Evolutionary conservation across 2,888 invertebrate genomes (phyloP), one percentile per base, ranked within the genome.

Genomic region (Epirrita christyi): DNA sequence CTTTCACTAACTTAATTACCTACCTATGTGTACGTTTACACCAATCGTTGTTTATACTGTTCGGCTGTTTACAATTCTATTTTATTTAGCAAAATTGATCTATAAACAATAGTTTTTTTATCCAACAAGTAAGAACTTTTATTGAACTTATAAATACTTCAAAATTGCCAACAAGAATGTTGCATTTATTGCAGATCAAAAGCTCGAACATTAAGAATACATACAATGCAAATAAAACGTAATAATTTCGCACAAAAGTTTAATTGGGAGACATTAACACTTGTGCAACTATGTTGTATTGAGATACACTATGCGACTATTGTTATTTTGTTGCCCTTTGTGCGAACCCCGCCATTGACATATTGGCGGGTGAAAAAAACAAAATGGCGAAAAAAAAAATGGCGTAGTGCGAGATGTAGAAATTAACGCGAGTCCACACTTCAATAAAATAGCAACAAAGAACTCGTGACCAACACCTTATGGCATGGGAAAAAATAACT

Each of bases 391-490:
- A 50, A 57, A 45, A 50, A 57, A 54, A 43, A 58, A 53, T 57
- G 42, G 51, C 51, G 55, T 11, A 48, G 37, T 14, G 34, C 51
- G 54, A 58, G 63, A 62, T 60, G 65, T 67, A 64, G 65, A 67
- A 73, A 78, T 80, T 76, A 79, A 71, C 73, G 63, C 67, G 68
- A 75, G 75, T 71, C 64, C 64, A 61, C 70, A 64, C 70, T 67
- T 75, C 57, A 58, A 57, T 68, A 69, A 68, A 68, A 54, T 61
- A 63, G 64, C 49, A 66, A 81, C 80, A 80, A 83, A 76, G 74
- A 51, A 50, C 68, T 70, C 75, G 76, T 77, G 78, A 76, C 72
- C 68, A 49, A 69, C 79, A 68, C 84, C 83, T 75, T 85, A 83
- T 81, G 83, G 77, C 62, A 61, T 61, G 64, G 56, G 6, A 47